Percentiles rank a stretch among this genome's conserved stretches.
Evolutionary conservation across 2,113 vertebrate species (phyloP).

Genomic region (Osmerus mordax): DNA sequence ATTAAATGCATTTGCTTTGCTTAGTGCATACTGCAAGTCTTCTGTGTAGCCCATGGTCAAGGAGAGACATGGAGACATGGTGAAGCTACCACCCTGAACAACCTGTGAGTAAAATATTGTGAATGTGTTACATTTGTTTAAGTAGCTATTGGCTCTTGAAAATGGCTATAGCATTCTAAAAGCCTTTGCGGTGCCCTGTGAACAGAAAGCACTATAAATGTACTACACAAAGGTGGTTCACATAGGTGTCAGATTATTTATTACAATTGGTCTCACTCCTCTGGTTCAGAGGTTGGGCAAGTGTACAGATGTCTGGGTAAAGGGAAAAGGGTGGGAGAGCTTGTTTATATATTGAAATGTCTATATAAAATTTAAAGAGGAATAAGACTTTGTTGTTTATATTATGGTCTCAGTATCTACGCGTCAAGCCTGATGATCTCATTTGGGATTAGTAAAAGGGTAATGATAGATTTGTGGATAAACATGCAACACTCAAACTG

Average conservation of each 20-base stretch:
- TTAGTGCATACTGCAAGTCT: too few relatives aligned
- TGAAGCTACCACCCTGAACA: too few relatives aligned
- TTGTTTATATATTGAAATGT: slow-evolving; percentile 72
- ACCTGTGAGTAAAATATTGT: too few relatives aligned
- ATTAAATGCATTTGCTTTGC: too few relatives aligned
- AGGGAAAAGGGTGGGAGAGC: slow-evolving; percentile 35
- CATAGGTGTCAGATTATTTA: slow-evolving; percentile 65
- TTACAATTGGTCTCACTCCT: slow-evolving; percentile 50
- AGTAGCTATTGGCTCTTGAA: not conserved
- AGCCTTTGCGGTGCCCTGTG: not conserved
- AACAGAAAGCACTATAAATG: not conserved
- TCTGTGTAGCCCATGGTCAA: too few relatives aligned
- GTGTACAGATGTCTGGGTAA: slow-evolving; percentile 34
- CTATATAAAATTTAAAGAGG: slow-evolving; percentile 64
- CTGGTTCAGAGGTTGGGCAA: slow-evolving; percentile 41
- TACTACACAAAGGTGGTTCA: slow-evolving; percentile 36
- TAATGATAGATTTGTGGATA: not conserved
- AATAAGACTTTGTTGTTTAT: slow-evolving; percentile 4
- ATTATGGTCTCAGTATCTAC: too few relatives aligned
- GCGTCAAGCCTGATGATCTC: too few relatives aligned
- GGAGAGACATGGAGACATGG: too few relatives aligned
- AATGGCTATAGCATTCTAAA: not conserved
- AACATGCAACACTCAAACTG: not conserved
- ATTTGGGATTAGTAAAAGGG: too few relatives aligned
- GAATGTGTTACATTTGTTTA: not conserved